Base-by-base conservation (phyloP, 2,888 invertebrate genomes). In the Harpalus rufipes region DNA sequence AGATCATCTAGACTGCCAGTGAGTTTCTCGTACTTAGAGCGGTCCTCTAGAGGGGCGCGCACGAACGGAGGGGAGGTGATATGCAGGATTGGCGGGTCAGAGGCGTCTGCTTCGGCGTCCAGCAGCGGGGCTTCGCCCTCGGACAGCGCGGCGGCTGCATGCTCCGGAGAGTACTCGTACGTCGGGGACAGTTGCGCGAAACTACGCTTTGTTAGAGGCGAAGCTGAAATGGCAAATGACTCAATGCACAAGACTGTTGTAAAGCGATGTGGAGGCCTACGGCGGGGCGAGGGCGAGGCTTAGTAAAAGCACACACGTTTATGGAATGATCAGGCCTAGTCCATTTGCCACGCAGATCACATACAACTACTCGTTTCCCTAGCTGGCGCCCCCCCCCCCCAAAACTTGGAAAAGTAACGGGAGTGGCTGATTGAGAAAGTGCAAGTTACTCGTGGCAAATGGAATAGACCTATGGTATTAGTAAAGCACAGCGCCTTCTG, bases 21-120 rank as follows among this genome's bases (percentile, higher is more conserved):
- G 72, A 96, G 91, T 89, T 96, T 96, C 88, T 96, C 95, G 89
- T 96, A 96, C 88, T 95, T 96, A 18, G 95, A 95, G 41, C 96
- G 92, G 89, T 95, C 95, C 88, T 95, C 95, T 4, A 94, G 87
- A 0, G 95, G 95, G 0, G 93, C 92, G 87, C 93, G 93, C 0
- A 94, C 93, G 88, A 93, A 94, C 0, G 92, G 92, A 78, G 93
- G 91, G 14, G 93, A 91, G 56, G 89, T 89, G 44, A 89, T 90
- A 51, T 51, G 44, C 44, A 51, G 44, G 74, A 86, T 82, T 41
- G 86, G 87, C 6, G 78, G 63, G 14, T 86, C 86, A 0, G 85
- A 87, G 16, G 85, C 86, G 61, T 89, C 89, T 0, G 90, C 89
- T 87, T 89, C 90, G 6, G 90, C 89, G 68, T 89, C 89, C 56